Base-by-base conservation (phyloP, 2,113 vertebrate species). In the Perognathus longimembris region DNA sequence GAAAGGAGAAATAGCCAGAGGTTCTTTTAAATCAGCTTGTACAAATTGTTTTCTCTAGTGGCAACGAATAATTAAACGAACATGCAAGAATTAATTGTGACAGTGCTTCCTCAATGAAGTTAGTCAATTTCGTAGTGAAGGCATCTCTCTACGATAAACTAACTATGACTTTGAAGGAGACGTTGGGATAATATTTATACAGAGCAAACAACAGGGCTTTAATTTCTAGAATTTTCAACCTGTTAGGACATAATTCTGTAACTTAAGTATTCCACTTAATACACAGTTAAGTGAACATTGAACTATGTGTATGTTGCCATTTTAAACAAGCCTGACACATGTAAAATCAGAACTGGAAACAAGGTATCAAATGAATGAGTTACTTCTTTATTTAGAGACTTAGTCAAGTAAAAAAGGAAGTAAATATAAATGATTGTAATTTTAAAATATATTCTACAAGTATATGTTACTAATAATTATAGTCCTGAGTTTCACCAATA, bases 11-110 rank as follows among this genome's bases (percentile, higher is more conserved):
- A 85, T 12, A 90, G 50, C 15, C 26, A 76, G 24, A 67, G 57
- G 81, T 40, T 79, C 32, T 88, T 81, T 69, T 24, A 95, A 93
- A 91, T 79, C 34, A 54, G 28, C 40, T 89, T 84, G 76, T 40
- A 76, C 34, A 77, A 93, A 77, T 89, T 57, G 79, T 75, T 95
- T 81, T 89, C 30, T 86, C 73, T 77, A 10, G n/a, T 45, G 42
- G 30, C 18, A 92, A 80, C 18, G 42, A 91, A 12, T 88, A 82
- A 42, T 61, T 61, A 61, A 54, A 81, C 87, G 67, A 54, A 54
- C 50, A 75, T 81, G 26, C 78, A 75, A 83, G 54, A 78, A 95
- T 85, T 88, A 88, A 90, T 82, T 61, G 7, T 3, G 36, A 75
- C 57, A 79, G 42, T 87, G 50, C 21, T 61, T 84, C 45, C 12